A percentile compares a stretch with the other conserved stretches of the same genome.
phyloP scores from a whole-genome alignment of 2,113 vertebrate species.

The Tachysurus vachellii region DNA sequence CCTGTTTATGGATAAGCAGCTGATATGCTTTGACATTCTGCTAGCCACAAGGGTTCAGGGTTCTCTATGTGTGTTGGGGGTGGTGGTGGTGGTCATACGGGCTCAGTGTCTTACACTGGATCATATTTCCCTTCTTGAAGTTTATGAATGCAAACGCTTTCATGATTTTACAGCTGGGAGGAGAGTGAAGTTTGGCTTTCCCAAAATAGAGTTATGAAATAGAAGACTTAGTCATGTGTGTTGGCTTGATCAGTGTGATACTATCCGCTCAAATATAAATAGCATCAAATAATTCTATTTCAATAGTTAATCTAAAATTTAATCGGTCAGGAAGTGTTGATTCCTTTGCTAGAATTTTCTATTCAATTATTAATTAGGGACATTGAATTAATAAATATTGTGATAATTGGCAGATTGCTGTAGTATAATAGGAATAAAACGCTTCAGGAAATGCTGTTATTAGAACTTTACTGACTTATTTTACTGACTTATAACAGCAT shows the following conservation, averaged over 20 bases:
- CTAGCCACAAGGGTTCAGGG: not conserved
- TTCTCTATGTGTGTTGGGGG: slow-evolving; percentile 2
- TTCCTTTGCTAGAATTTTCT: no score
- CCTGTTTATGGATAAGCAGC: not conserved
- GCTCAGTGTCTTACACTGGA: not conserved
- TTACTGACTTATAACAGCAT: not conserved
- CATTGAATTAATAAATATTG: not conserved
- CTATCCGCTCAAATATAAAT: not conserved
- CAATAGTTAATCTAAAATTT: not conserved
- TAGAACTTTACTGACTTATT: not conserved
- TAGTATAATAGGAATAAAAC: not conserved
- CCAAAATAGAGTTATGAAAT: slow-evolving; percentile 14
- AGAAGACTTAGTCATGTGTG: not conserved
- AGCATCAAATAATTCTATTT: not conserved
- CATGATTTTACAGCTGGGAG: not conserved
- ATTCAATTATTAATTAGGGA: no score
- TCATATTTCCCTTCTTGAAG: slow-evolving; percentile 14
- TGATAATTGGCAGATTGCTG: not conserved
- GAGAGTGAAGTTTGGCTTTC: not conserved
- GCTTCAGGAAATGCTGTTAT: not conserved
- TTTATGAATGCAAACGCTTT: not conserved
- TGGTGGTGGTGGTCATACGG: not conserved
- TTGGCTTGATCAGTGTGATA: not conserved
- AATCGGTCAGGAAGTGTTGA: not conserved
- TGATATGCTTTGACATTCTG: slow-evolving; percentile 2